Conservation (phyloP, 2,888 invertebrate genomes). For the Platypus cylindrus region DNA sequence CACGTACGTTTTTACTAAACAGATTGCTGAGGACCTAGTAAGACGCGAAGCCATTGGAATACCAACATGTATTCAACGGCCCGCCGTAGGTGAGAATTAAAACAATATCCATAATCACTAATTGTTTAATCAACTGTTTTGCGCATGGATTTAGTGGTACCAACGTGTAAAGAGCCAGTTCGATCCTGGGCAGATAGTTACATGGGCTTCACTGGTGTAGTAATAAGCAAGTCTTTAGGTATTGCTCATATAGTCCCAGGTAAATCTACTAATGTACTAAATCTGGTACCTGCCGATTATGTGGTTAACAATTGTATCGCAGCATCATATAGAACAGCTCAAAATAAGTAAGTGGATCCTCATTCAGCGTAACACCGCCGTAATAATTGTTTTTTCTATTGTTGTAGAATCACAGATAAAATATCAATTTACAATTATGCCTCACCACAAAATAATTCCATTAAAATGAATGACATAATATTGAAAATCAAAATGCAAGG, state of each 20-base stretch:
- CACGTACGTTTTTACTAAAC: constrained; percentile 62
- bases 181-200: constrained; percentile 65
- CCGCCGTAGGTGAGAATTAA: constrained; percentile 41
- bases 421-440: constrained; percentile 3
- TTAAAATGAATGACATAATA: not conserved
- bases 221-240: constrained; percentile 37
- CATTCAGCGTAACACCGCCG: not conserved
- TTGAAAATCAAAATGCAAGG: too few relatives aligned
- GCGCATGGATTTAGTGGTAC: constrained; percentile 38
- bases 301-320: constrained; percentile 49
- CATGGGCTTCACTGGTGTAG: constrained; percentile 54
- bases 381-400: not conserved
- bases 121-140: not conserved
- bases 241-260: constrained; percentile 45
- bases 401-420: not conserved
- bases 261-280: constrained; percentile 38
- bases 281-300: constrained; percentile 55
- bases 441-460: not conserved
- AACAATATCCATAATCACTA: not conserved
- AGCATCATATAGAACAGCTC: constrained; percentile 22
- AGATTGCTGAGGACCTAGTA: constrained; percentile 51
- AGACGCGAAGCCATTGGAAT: constrained; percentile 39
- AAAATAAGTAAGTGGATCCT: constrained; percentile 12
- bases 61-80: constrained; percentile 53
- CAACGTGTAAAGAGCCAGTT: constrained; percentile 42